phyloP scores from a whole-genome alignment of 1,140 invertebrate genomes.

The Pseudomyrmex concolor region DNA sequence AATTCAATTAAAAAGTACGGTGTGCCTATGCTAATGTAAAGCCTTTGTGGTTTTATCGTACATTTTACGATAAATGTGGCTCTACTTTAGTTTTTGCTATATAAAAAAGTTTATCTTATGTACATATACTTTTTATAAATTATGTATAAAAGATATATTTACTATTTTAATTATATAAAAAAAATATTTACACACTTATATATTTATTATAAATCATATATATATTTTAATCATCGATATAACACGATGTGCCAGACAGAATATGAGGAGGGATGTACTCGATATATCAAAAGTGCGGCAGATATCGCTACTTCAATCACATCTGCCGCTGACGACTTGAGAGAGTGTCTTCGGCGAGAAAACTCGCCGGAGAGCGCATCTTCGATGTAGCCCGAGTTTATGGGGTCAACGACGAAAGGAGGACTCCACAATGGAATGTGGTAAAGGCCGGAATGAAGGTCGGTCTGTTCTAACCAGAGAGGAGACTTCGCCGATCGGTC shows the following conservation, averaged over 20 bases:
- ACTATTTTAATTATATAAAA: too few relatives aligned
- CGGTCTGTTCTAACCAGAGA: constrained; percentile 64
- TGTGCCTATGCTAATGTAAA: constrained; percentile 38
- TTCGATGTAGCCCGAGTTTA: constrained; percentile 60
- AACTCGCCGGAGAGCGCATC: constrained; percentile 30
- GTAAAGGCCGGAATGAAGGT: constrained; percentile 80
- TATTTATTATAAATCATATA: too few relatives aligned
- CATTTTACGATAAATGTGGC: constrained; percentile 18
- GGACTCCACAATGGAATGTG: constrained; percentile 74
- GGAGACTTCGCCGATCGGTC: constrained; percentile 1
- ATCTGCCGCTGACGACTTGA: background rate
- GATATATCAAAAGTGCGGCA: constrained; percentile 10
- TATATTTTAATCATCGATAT: background rate
- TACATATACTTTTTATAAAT: too few relatives aligned
- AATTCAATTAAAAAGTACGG: constrained; percentile 58
- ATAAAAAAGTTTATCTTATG: too few relatives aligned
- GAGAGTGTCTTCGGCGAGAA: constrained; percentile 29
- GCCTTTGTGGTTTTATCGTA: constrained; percentile 11
- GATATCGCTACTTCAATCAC: background rate
- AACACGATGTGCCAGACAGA: background rate
- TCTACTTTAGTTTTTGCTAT: too few relatives aligned
- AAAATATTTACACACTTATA: too few relatives aligned
- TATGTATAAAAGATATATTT: too few relatives aligned
- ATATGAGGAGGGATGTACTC: background rate
- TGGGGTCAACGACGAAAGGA: constrained; percentile 75